Evolutionary conservation across 2,113 vertebrate genomes (phyloP).

Genomic region (Boulengeromyrus knoepffleri): DNA sequence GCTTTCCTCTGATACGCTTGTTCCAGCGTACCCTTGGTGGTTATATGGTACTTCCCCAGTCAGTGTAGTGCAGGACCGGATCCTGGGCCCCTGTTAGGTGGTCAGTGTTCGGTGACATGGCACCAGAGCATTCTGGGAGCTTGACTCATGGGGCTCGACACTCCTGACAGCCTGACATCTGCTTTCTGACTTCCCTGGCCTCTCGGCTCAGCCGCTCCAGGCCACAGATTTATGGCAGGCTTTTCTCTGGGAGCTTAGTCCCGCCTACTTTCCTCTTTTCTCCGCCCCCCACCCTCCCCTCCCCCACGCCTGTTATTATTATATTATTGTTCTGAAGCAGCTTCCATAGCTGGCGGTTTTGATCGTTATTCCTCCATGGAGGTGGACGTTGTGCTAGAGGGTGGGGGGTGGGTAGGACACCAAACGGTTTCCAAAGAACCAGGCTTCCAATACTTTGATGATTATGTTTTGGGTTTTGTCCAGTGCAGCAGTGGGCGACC

Average conservation of each 20-base stretch:
- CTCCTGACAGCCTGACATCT: constrained; percentile 52
- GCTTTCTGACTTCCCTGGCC: constrained; percentile 50
- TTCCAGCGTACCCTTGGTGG: neutral
- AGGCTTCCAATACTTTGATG: neutral
- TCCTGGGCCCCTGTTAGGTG: neutral
- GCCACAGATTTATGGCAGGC: constrained; percentile 50
- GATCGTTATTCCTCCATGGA: neutral
- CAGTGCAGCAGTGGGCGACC: neutral
- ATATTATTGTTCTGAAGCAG: neutral
- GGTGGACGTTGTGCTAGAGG: neutral
- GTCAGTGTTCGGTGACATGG: neutral
- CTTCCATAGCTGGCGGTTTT: neutral
- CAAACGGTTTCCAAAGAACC: neutral
- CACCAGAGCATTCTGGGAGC: neutral
- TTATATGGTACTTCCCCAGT: neutral
- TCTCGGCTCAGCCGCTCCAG: constrained; percentile 33
- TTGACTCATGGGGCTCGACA: neutral
- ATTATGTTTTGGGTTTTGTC: neutral
- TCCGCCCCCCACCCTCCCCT: neutral
- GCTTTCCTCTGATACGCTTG: neutral
- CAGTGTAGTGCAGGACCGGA: neutral
- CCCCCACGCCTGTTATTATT: neutral
- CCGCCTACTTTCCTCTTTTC: neutral
- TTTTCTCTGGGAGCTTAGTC: constrained; percentile 39
- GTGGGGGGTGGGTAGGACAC: neutral